Base-by-base conservation (phyloP, 1,140 invertebrate species). In the Condylostylus longicornis region DNA sequence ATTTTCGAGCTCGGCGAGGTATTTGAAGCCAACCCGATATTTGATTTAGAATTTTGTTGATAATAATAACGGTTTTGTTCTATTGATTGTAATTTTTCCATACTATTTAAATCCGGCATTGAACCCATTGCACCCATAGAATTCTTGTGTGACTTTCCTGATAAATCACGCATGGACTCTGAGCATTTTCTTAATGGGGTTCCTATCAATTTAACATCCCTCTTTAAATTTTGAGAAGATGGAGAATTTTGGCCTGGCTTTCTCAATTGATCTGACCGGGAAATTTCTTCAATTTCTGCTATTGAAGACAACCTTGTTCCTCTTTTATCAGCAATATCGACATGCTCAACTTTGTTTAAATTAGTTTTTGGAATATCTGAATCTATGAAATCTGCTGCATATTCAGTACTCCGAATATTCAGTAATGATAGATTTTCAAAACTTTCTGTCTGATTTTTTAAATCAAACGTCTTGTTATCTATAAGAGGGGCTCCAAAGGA, bases 81-180 rank as follows among this genome's bases (percentile, higher is more conserved):
- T 23, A 61, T 57, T 8, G 54, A 50, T 14, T 46, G 44, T 14
- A 58, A 44, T 15, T 40, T 40, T 15, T 47, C 41, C 47, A 60
- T 56, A 30, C 60, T 54, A 41, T 58, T 57, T 0, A 61, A 41
- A 49, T 61, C 60, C 7, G 58, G 58, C 55, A 60, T 54, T 1
- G 58, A 61, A 4, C 58, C 58, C 21, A 58, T 54, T 14, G 51
- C 60, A 2, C 44, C 42, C 5, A 48, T 28, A 29, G 51, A 49
- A 0, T 44, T 27, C 35, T 52, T 51, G 1, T 50, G 44, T 21
- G 52, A 48, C 1, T 44, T 38, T 29, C 47, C 31, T 2, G 47
- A 53, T 5, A 60, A 33, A 42, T 61, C 50, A 19, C 48, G 52
- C 58, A 61, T 61, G 2, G 58, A 61, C 36, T 57, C 53, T 1